Base-by-base conservation (phyloP, 2,888 invertebrate genomes). In the Phrixothrix hirtus region DNA sequence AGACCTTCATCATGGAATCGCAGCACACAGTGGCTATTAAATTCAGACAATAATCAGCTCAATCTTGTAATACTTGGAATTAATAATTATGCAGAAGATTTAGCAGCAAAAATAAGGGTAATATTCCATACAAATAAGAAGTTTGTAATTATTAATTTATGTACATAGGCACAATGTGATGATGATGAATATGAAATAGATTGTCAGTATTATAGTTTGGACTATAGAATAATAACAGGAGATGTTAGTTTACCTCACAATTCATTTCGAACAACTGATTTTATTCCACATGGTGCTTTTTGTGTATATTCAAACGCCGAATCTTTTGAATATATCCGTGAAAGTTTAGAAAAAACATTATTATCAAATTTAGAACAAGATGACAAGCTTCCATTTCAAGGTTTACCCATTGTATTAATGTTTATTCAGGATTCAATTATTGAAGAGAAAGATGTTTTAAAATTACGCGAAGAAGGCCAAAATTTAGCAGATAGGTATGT, bases 231-330 rank as follows among this genome's bases (percentile, higher is more conserved):
- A 69, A 88, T 94, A 63, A 90, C 89, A 63, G 93, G 92, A 46
- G 92, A 94, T 77, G 89, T 90, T 65, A 83, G 83, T 67, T 80
- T 88, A 67, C 86, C 86, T 17, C 85, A 87, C 34, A 92, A 93
- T 74, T 87, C 89, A 37, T 88, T 92, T 68, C 83, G 86, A 65
- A 88, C 89, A 17, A 85, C 89, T 42, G 91, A 93, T 75, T 94
- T 94, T 72, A 86, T 88, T 69, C 93, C 95, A 17, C 92, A 95
- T 73, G 95, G 95, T 87, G 77, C 90, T 66, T 89, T 90, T 75
- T 92, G 92, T 75, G 89, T 92, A 13, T 97, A 91, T 75, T 91
- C 93, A 67, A 92, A 94, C 68, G 89, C 89, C 64, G 89, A 92
- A 67, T 90, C 94, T 0, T 90, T 96, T 68, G 94, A 95, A 70